Conservation (phyloP, 2,888 invertebrate species). For the Eurytoma adleriae region DNA sequence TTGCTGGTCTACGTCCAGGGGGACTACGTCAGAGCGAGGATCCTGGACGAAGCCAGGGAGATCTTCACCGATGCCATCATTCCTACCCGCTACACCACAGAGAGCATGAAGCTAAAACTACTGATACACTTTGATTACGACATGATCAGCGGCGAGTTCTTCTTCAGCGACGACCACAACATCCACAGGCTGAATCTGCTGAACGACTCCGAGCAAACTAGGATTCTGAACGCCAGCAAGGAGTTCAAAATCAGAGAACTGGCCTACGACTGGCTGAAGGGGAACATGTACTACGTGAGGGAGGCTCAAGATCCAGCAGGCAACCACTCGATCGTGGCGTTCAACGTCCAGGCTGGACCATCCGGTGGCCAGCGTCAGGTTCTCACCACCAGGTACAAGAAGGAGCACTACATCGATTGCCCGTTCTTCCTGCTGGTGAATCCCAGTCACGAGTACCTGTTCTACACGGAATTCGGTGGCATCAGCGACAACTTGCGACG, state of each 20-base stretch:
- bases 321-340: constrained; percentile 26
- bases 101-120: constrained; percentile 3
- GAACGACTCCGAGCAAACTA: constrained; percentile 10
- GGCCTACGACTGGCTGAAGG: constrained; percentile 27
- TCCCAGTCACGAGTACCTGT: constrained; percentile 35
- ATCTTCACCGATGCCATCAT: constrained; percentile 25
- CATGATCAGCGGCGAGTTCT: constrained; percentile 20
- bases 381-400: constrained; percentile 9
- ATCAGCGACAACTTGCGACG: constrained; percentile 25
- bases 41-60: constrained; percentile 1
- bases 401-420: constrained; percentile 27
- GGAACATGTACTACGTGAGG: constrained; percentile 14
- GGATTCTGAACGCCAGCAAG: background rate
- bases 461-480: constrained; percentile 20
- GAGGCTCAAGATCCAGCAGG: constrained; percentile 19
- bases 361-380: background rate
- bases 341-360: background rate
- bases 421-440: constrained; percentile 31
- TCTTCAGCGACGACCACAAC: constrained; percentile 40
- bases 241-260: constrained; percentile 15
- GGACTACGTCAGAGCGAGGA: constrained; percentile 1
- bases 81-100: constrained; percentile 3
- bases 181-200: constrained; percentile 26
- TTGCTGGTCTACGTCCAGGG: constrained; percentile 32
- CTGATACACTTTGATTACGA: constrained; percentile 45